These are phyloP conservation scores for Scartelaos histophorus DNA, from an alignment of 2,113 vertebrate species.

Conservation along the genomic window DNA sequence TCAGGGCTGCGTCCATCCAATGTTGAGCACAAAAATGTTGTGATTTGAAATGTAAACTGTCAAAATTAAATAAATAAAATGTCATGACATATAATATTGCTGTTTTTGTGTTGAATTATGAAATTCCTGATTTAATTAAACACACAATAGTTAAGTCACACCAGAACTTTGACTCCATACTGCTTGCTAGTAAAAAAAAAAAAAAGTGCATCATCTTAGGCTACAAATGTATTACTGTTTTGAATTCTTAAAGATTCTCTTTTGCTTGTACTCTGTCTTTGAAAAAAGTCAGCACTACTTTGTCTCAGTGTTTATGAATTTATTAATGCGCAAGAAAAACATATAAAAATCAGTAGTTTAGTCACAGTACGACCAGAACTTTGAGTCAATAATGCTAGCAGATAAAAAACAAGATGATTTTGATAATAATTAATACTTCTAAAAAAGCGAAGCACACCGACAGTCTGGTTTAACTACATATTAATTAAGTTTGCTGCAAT, in stretches of 20 bases:
- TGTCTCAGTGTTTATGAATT: constrained; percentile 5
- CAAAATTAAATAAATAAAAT: background rate
- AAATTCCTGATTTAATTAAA: background rate
- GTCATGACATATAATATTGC: background rate
- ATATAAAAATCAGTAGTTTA: background rate
- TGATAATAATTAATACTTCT: background rate
- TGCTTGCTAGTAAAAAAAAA: background rate
- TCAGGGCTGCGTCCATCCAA: background rate
- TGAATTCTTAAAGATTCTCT: too few relatives aligned
- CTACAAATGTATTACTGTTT: too few relatives aligned
- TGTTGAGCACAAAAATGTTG: background rate
- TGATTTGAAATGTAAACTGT: background rate
- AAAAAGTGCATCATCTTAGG: background rate
- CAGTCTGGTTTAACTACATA: background rate
- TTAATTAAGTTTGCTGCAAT: too few relatives aligned
- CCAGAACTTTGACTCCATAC: background rate
- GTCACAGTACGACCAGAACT: background rate
- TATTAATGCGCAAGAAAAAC: background rate
- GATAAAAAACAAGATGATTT: background rate
- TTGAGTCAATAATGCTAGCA: background rate
- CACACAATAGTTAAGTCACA: background rate
- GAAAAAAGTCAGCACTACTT: background rate
- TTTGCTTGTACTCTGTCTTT: too few relatives aligned
- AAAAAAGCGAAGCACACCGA: background rate
- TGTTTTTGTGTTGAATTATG: constrained; percentile 3